These are phyloP conservation scores for Drosophila baimaii DNA, from an alignment of 1,140 invertebrate genomes.

Conservation along the genomic window DNA sequence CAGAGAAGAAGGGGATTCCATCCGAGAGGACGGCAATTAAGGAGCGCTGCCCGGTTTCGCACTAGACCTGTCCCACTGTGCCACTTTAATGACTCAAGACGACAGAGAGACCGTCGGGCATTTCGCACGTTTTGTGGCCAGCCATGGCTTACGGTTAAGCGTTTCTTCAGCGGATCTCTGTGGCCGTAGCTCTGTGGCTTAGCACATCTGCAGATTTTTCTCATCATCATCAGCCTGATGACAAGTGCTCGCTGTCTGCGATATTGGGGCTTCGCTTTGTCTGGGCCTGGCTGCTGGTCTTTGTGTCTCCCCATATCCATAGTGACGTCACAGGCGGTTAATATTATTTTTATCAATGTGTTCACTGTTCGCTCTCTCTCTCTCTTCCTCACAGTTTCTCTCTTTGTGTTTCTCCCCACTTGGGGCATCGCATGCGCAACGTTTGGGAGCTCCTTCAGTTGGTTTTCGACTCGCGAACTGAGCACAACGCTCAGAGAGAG, in stretches of 20 bases:
- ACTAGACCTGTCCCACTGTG: conserved; percentile 54
- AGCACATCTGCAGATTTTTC: conserved; percentile 31
- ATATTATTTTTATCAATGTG: conserved; percentile 41
- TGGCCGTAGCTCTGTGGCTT: conserved; percentile 1
- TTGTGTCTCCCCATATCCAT: conserved; percentile 4
- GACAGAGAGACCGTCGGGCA: conserved; percentile 36
- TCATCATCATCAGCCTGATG: conserved; percentile 39
- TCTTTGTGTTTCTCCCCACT: background rate
- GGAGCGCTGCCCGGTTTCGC: conserved; percentile 36
- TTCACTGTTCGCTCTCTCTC: conserved; percentile 9
- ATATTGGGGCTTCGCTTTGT: conserved; percentile 44
- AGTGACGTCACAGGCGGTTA: conserved; percentile 33
- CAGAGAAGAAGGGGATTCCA: conserved; percentile 2
- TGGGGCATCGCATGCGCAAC: conserved; percentile 71
- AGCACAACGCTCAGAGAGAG: conserved; percentile 41
- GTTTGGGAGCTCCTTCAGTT: conserved; percentile 63
- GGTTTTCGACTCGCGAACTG: conserved; percentile 50
- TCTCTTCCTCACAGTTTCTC: background rate
- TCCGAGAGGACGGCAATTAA: conserved; percentile 14
- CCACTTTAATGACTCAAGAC: conserved; percentile 64
- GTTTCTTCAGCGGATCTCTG: conserved; percentile 36
- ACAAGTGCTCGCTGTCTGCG: conserved; percentile 58
- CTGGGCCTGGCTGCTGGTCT: conserved; percentile 14
- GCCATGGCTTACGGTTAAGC: conserved; percentile 56
- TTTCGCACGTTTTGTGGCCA: conserved; percentile 62